phyloP scores from a whole-genome alignment of 2,888 invertebrate species.

The Pyrgus malvae region DNA sequence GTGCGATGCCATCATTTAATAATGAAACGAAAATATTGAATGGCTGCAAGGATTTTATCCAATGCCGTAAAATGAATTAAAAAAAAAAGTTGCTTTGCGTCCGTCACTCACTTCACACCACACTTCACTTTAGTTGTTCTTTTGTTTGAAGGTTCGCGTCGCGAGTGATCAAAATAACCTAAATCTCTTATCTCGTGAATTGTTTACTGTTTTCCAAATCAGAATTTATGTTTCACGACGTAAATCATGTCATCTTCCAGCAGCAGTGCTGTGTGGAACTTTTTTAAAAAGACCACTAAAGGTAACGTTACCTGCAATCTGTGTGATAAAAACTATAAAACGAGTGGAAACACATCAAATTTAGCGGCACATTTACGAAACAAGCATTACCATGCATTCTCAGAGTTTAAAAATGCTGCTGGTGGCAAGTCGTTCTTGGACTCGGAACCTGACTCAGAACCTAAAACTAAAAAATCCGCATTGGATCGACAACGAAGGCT shows the following conservation, averaged over 20 bases:
- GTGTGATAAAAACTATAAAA: conserved; percentile 27
- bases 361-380: conserved; percentile 26
- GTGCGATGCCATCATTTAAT: too few relatives aligned
- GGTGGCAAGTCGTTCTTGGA: conserved; percentile 1
- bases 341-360: conserved; percentile 29
- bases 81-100: background rate
- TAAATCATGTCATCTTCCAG: conserved; percentile 17
- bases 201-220: background rate
- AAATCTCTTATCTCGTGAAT: background rate
- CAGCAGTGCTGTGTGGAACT: conserved; percentile 24
- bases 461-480: background rate
- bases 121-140: background rate
- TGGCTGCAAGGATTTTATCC: too few relatives aligned
- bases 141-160: background rate
- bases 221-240: background rate
- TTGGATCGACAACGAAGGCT: background rate
- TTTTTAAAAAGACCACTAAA: conserved; percentile 23
- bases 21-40: too few relatives aligned
- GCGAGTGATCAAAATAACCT: background rate
- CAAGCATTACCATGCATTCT: conserved; percentile 30
- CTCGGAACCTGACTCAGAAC: background rate
- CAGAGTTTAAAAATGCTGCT: conserved; percentile 27
- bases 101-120: background rate
- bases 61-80: background rate
- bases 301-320: conserved; percentile 21